Evolutionary conservation across 2,797 vertebrate genomes (phyloP), one percentile per base, ranked within the genome.

Genomic region (Spinibarbus caldwelli): DNA sequence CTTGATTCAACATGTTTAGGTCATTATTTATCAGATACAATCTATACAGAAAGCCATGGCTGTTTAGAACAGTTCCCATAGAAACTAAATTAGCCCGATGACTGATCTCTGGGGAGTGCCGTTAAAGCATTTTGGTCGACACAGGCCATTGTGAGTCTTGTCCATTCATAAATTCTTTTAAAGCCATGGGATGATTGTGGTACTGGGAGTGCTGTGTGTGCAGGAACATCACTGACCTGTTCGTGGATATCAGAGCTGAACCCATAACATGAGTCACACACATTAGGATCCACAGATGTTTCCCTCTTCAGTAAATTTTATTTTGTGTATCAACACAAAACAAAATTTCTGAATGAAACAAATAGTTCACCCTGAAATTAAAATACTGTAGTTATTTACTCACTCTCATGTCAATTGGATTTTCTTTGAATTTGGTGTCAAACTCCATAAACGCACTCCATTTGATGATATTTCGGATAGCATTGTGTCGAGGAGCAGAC

Each of bases 41-140:
- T 78, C 45, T 41, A 59, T 41, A 72, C 52, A 73, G 84, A 72
- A 70, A 79, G 84, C 7, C 23, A 31, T 64, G 23, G 23, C 64
- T 72, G 84, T 85, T 85, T 34, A 14, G 38, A 34, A 80, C 67
- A 49, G 87, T 88, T 86, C 68, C 87, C 84, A 86, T 82, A 80
- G 84, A 80, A 81, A 86, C 70, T 49, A 45, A 54, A 45, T 87
- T 79, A 29, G 15, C 49, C 54, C n/a, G 43, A 88, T 68, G 72
- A 79, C 64, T 83, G 86, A 88, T 87, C 85, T 83, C 47, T 85
- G 72, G 64, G 84, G 86, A 78, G 78, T 83, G 86, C 59, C 64
- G 70, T 82, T 86, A 62, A 78, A 78, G 49, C 82, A 83, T 66
- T 83, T 83, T 64, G n/a, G 4, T 64, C 26, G 49, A 78, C 45